A percentile compares a stretch with the other conserved stretches of the same genome.
These are phyloP conservation scores for Ptychochromis oligacanthus DNA, from an alignment of 2,113 vertebrate species.

Conservation along the genomic window DNA sequence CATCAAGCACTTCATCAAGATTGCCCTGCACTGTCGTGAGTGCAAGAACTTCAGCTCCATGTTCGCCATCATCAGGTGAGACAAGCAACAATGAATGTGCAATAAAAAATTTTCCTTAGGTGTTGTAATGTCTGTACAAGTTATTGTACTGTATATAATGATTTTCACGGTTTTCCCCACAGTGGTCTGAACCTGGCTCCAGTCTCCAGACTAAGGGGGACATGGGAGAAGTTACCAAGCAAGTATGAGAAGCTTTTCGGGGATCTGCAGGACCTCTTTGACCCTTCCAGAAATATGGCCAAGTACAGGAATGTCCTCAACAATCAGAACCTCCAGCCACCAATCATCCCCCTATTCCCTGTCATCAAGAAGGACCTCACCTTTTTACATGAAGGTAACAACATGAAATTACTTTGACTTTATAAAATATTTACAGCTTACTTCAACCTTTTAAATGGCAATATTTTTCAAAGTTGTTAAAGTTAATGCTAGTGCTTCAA, in stretches of 20 bases:
- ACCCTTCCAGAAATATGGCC: slow-evolving; percentile 98
- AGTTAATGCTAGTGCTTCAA: no score
- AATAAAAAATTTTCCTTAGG: not conserved
- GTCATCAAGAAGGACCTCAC: slow-evolving; percentile 99
- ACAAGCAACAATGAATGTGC: not conserved
- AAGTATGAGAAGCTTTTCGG: slow-evolving; percentile 98
- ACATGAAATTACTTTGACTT: not conserved
- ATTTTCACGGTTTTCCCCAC: not conserved
- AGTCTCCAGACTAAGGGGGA: slow-evolving; percentile 94
- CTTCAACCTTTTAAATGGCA: not conserved
- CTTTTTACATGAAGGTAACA: slow-evolving; percentile 94
- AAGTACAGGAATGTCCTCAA: slow-evolving; percentile 98
- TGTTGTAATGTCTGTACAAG: not conserved
- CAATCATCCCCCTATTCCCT: slow-evolving; percentile 96
- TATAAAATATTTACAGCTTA: not conserved
- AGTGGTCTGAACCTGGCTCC: slow-evolving; percentile 96
- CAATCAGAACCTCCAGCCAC: slow-evolving; percentile 96
- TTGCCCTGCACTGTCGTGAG: slow-evolving; percentile 96
- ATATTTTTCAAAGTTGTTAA: not conserved
- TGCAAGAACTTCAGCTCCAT: slow-evolving; percentile 99
- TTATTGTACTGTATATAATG: not conserved
- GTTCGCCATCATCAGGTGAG: slow-evolving; percentile 98
- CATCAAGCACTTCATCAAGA: slow-evolving; percentile 99
- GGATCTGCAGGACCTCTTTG: slow-evolving; percentile 97
- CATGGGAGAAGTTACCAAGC: slow-evolving; percentile 98